phyloP scores from a whole-genome alignment of 2,113 vertebrate genomes.

The Engraulis encrasicolus region DNA sequence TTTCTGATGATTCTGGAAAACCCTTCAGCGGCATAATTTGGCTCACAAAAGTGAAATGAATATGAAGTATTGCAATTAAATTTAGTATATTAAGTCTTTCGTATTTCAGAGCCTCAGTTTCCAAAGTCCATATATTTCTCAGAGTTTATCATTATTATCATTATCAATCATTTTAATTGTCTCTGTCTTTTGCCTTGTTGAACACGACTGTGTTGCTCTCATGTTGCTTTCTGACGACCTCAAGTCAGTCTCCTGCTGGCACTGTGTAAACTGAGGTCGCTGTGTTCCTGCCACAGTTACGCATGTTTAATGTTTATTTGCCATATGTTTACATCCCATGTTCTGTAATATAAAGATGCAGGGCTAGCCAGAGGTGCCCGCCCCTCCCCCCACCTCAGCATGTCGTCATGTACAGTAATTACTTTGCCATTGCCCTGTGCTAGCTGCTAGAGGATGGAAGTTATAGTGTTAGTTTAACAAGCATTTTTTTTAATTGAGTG shows the following conservation, averaged over 20 bases:
- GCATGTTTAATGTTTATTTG: neutral
- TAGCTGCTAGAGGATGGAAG: neutral
- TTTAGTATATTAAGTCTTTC: neutral
- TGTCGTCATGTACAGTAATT: neutral
- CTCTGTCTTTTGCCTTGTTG: neutral
- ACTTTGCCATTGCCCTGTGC: neutral
- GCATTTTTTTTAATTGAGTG: slow-evolving; percentile 29
- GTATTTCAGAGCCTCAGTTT: neutral
- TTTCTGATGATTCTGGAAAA: neutral
- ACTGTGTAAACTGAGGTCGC: neutral
- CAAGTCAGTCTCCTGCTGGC: neutral
- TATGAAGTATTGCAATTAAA: neutral
- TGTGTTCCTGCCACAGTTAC: neutral
- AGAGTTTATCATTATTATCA: neutral
- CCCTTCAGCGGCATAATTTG: neutral
- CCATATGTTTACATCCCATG: neutral
- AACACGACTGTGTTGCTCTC: neutral
- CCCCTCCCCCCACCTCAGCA: no score
- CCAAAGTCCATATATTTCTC: neutral
- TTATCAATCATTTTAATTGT: neutral
- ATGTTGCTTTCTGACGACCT: slow-evolving; percentile 1
- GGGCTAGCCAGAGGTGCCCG: neutral
- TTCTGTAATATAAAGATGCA: neutral
- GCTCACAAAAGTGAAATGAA: neutral
- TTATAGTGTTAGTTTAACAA: slow-evolving; percentile 33